These are phyloP conservation scores for Cerastis rubricosa DNA, from an alignment of 2,888 invertebrate species.

Conservation along the genomic window DNA sequence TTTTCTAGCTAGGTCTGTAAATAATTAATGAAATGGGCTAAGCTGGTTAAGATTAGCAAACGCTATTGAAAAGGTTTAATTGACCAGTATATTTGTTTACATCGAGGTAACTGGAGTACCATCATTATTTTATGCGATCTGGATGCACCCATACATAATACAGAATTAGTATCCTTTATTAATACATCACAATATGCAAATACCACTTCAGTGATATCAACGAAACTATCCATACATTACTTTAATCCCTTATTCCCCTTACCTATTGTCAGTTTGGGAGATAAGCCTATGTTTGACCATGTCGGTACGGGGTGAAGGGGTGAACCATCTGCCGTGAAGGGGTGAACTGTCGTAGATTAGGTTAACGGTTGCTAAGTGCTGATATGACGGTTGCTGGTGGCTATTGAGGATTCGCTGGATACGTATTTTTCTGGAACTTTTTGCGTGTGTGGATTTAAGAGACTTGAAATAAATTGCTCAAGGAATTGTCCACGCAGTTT, in stretches of 20 bases:
- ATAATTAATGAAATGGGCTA: background rate
- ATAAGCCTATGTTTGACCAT: conserved; percentile 34
- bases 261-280: background rate
- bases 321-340: conserved; percentile 35
- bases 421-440: background rate
- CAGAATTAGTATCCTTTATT: conserved; percentile 1
- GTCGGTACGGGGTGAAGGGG: conserved; percentile 7
- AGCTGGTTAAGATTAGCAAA: background rate
- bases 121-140: background rate
- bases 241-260: background rate
- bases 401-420: background rate
- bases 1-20: background rate
- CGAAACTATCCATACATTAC: conserved; percentile 1
- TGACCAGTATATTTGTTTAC: background rate
- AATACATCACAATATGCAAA: conserved; percentile 22
- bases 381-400: conserved; percentile 12
- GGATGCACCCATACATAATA: background rate
- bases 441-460: too few relatives aligned
- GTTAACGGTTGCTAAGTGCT: conserved; percentile 35
- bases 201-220: background rate
- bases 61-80: background rate
- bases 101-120: background rate
- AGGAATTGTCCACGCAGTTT: background rate
- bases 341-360: conserved; percentile 42
- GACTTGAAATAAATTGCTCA: background rate